Conservation (phyloP, 1,140 invertebrate genomes). For the Philopotamus ludificatus region DNA sequence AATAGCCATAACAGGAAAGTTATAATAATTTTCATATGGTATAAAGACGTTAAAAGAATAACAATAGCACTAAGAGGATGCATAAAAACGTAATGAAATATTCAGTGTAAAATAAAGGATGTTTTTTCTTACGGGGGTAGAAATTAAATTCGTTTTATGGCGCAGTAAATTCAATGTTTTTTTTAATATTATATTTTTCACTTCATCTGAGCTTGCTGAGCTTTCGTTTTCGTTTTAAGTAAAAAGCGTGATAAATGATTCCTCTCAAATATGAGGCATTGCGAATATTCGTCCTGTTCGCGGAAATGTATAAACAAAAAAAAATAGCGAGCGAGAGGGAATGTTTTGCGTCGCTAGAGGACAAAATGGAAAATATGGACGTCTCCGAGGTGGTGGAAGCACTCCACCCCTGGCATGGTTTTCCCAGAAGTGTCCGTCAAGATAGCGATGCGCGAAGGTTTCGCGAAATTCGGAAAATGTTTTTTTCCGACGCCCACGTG, state of each 20-base stretch:
- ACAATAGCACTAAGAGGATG: too few relatives aligned
- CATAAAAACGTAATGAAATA: too few relatives aligned
- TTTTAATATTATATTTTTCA: neutral
- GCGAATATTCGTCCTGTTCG: neutral
- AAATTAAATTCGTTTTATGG: too few relatives aligned
- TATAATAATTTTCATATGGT: too few relatives aligned
- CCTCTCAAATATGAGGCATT: constrained; percentile 3
- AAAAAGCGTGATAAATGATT: constrained; percentile 2
- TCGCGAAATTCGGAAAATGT: neutral
- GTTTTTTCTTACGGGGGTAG: too few relatives aligned
- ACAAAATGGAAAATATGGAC: constrained; percentile 7
- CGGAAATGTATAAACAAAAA: neutral
- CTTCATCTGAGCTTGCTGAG: neutral
- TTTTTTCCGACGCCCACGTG: neutral
- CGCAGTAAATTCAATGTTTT: too few relatives aligned
- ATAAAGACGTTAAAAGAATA: too few relatives aligned
- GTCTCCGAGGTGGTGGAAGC: neutral
- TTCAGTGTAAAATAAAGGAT: too few relatives aligned
- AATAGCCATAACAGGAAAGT: too few relatives aligned
- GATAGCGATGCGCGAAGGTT: neutral
- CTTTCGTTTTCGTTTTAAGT: neutral
- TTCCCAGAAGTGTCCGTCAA: constrained; percentile 11
- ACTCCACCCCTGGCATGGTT: neutral
- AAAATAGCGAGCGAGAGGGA: too few relatives aligned
- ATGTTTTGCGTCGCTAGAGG: neutral